These are phyloP conservation scores for Cephus cinctus DNA, from an alignment of 1,140 invertebrate genomes.

Conservation along the genomic window DNA sequence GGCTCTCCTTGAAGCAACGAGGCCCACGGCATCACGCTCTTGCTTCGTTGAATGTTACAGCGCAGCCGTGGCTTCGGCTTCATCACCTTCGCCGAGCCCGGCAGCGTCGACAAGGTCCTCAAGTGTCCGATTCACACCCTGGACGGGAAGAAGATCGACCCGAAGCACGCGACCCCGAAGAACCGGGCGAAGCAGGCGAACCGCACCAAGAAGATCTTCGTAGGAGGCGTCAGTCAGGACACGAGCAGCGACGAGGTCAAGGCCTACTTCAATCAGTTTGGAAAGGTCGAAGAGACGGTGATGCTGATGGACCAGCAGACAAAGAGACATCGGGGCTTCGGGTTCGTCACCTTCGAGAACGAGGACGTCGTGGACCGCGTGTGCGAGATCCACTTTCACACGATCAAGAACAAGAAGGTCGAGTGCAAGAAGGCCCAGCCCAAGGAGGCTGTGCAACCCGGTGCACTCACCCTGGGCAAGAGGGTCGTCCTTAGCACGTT, in stretches of 20 bases:
- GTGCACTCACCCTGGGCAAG: constrained; percentile 70
- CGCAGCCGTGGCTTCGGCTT: constrained; percentile 91
- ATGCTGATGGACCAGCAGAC: constrained; percentile 96
- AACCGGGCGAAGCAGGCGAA: constrained; percentile 82
- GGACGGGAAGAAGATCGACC: constrained; percentile 93
- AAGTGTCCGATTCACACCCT: constrained; percentile 88
- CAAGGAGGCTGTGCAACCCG: constrained; percentile 81
- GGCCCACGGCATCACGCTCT: too few relatives aligned
- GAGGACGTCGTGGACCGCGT: constrained; percentile 89
- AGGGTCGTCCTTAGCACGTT: constrained; percentile 69
- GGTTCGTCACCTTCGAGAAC: constrained; percentile 89
- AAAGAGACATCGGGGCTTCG: constrained; percentile 86
- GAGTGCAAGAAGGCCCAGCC: constrained; percentile 93
- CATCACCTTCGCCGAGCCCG: constrained; percentile 88
- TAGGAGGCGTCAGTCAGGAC: constrained; percentile 88
- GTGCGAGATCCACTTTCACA: constrained; percentile 91
- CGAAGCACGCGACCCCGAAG: constrained; percentile 89
- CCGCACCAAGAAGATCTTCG: constrained; percentile 90
- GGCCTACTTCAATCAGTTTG: constrained; percentile 88
- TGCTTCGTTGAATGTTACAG: constrained; percentile 60
- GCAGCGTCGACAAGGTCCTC: constrained; percentile 86
- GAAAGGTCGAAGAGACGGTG: constrained; percentile 88
- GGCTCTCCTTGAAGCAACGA: too few relatives aligned
- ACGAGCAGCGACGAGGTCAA: constrained; percentile 89
- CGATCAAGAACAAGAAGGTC: constrained; percentile 91